A percentile compares a stretch with the other conserved stretches of the same genome.
These are phyloP conservation scores for Trematomus loennbergii DNA, from an alignment of 2,113 vertebrate genomes.

Conservation along the genomic window DNA sequence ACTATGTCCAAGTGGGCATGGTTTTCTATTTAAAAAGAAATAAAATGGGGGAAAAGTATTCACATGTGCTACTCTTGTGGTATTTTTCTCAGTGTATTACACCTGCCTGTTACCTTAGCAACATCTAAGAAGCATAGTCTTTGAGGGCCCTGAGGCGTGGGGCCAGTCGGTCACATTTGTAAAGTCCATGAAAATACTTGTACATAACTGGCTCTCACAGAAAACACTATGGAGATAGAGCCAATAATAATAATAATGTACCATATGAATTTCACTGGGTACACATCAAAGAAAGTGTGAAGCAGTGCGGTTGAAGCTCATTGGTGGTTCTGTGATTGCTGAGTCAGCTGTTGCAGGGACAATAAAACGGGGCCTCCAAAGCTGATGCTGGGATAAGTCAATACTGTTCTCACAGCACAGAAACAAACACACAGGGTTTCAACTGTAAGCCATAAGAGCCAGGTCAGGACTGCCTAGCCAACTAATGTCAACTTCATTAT, in stretches of 20 bases:
- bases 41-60: conserved; percentile 71
- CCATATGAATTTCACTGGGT: neutral
- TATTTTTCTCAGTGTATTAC: conserved; percentile 9
- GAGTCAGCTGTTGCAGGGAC: conserved; percentile 21
- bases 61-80: conserved; percentile 26
- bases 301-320: neutral
- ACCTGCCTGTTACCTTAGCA: neutral
- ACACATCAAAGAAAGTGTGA: neutral
- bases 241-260: neutral
- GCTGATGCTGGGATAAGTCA: conserved; percentile 36
- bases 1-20: conserved; percentile 65
- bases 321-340: neutral
- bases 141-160: neutral
- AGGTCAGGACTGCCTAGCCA: too few species aligned
- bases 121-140: neutral
- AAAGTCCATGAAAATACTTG: neutral
- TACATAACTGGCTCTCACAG: neutral
- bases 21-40: conserved; percentile 84
- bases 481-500: too few species aligned
- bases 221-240: neutral
- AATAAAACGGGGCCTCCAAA: conserved; percentile 10
- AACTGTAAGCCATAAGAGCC: neutral
- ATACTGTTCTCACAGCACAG: neutral
- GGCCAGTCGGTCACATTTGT: conserved; percentile 3
- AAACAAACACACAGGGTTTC: neutral